These are phyloP conservation scores for Neodiprion lecontei DNA, from an alignment of 1,140 invertebrate species.

Conservation along the genomic window DNA sequence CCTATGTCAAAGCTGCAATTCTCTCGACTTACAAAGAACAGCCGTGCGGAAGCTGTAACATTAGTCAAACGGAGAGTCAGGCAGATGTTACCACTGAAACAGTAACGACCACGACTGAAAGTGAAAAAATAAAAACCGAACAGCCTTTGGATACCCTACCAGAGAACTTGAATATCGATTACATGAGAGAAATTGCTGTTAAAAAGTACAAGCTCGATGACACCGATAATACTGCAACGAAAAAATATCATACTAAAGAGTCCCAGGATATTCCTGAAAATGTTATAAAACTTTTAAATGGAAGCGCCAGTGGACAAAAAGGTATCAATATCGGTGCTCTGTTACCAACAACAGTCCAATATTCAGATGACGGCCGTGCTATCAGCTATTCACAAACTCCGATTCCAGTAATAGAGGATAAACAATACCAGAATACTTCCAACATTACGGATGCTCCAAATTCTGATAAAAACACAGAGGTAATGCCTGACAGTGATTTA, in stretches of 20 bases:
- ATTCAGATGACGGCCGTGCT: background rate
- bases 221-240: background rate
- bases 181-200: background rate
- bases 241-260: background rate
- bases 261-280: background rate
- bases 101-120: background rate
- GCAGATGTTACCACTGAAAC: background rate
- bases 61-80: slow-evolving; percentile 14
- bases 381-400: background rate
- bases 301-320: background rate
- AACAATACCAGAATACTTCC: background rate
- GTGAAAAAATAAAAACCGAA: background rate
- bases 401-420: background rate
- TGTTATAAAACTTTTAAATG: background rate
- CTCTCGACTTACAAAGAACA: slow-evolving; percentile 54
- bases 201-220: background rate
- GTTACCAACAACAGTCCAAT: background rate
- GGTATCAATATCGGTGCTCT: background rate
- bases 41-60: slow-evolving; percentile 50
- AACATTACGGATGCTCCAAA: background rate
- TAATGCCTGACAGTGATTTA: background rate
- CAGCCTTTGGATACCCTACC: background rate
- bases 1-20: slow-evolving; percentile 56
- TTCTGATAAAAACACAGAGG: background rate
- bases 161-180: background rate